phyloP scores from a whole-genome alignment of 2,888 invertebrate species.

The Hemithea aestivaria region DNA sequence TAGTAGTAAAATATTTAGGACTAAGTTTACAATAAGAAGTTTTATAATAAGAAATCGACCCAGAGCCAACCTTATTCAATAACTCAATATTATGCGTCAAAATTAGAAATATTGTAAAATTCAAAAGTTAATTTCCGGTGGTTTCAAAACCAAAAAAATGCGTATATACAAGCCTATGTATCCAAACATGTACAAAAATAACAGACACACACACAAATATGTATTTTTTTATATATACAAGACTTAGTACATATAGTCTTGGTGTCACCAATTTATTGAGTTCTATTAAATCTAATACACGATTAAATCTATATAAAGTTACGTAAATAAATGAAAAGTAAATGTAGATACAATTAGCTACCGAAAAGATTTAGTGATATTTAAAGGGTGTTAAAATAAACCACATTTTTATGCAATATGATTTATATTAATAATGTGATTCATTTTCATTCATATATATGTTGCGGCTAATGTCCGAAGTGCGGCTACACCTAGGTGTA shows the following conservation, averaged over 20 bases:
- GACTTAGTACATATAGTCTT: slow-evolving; percentile 53
- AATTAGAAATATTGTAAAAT: slow-evolving; percentile 7
- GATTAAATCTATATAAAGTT: slow-evolving; percentile 24
- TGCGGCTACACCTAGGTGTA: too few relatives aligned
- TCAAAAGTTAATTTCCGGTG: slow-evolving; percentile 3
- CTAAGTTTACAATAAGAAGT: too few relatives aligned
- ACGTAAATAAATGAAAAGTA: slow-evolving; percentile 36
- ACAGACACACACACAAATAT: slow-evolving; percentile 34
- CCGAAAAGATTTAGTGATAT: slow-evolving; percentile 58
- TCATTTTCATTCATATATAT: not conserved
- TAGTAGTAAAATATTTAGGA: too few relatives aligned
- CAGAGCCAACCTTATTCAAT: slow-evolving; percentile 2
- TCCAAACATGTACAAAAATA: slow-evolving; percentile 45
- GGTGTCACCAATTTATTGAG: slow-evolving; percentile 66
- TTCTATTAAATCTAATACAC: slow-evolving; percentile 38
- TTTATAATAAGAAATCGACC: too few relatives aligned
- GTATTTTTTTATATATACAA: slow-evolving; percentile 47
- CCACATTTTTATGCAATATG: too few relatives aligned
- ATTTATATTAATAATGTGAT: too few relatives aligned
- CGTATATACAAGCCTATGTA: slow-evolving; percentile 42
- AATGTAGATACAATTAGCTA: slow-evolving; percentile 37
- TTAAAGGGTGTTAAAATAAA: too few relatives aligned
- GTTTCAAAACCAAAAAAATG: slow-evolving; percentile 14
- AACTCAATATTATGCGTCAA: slow-evolving; percentile 13
- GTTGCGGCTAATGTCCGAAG: too few relatives aligned